Evolutionary conservation across 64 coral and sea anemone species (phyloP).

Genomic region (Dendrophyllia cribrosa): DNA sequence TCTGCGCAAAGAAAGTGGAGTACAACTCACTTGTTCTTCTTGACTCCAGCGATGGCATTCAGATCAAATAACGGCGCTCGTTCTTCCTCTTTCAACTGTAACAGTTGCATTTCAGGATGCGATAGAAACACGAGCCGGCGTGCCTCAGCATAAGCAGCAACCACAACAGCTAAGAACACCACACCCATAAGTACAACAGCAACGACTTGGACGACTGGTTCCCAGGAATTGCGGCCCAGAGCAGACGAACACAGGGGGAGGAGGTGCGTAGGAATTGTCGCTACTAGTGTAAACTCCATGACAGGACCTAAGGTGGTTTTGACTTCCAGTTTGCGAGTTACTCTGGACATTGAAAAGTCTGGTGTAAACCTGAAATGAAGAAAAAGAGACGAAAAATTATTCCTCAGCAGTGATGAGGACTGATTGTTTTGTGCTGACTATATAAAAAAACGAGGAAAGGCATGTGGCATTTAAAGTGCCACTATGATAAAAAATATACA

Average conservation of each 20-base stretch:
- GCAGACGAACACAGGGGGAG: slow-evolving; percentile 95
- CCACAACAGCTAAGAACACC: slow-evolving; percentile 72
- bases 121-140: slow-evolving; percentile 73
- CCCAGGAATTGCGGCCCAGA: slow-evolving; percentile 84
- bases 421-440: no score
- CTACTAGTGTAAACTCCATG: slow-evolving; percentile 96
- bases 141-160: slow-evolving; percentile 83
- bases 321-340: slow-evolving; percentile 89
- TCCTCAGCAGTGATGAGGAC: background rate
- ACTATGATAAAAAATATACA: no score
- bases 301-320: slow-evolving; percentile 89
- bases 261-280: slow-evolving; percentile 95
- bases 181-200: slow-evolving; percentile 68
- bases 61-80: slow-evolving; percentile 84
- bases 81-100: slow-evolving; percentile 78
- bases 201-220: slow-evolving; percentile 66
- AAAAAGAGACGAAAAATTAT: background rate
- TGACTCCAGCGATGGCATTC: slow-evolving; percentile 84
- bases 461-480: no score
- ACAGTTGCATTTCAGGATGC: slow-evolving; percentile 63
- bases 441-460: no score
- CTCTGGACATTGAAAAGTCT: slow-evolving; percentile 97
- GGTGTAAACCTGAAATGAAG: slow-evolving; percentile 88
- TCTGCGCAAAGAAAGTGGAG: background rate
- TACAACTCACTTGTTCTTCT: slow-evolving; percentile 59